Base-by-base conservation (phyloP, 2,113 vertebrate species). In the Ptilorrhoa leucosticta region DNA sequence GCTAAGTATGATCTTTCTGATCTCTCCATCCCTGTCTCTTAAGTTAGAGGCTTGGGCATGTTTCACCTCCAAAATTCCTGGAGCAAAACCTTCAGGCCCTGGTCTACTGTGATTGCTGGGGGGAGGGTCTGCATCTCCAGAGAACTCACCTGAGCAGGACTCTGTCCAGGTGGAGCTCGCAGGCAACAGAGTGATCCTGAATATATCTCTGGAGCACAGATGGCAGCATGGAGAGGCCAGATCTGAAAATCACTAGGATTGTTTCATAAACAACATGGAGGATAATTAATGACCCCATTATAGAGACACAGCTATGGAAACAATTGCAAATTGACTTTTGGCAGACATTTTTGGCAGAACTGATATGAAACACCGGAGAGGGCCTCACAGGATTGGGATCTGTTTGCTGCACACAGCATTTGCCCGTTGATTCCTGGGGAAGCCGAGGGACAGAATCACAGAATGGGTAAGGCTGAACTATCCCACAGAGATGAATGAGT, bases 251-350 rank as follows among this genome's bases (percentile, higher is more conserved):
- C 54, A 39, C 79, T 45, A 23, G 37, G 77, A 39, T 5, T 53
- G 31, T 45, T 88, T 63, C 2, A 3, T 69, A 92, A 92, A 77
- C 80, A 90, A 58, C 48, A 48, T 48, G 82, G 48, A 85, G n/a
- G 64, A 69, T 90, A 83, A 90, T 77, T 94, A 87, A 92, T 56
- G 47, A 44, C 19, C 7, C 44, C 22, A 11, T 84, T 87, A 70
- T 64, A 64, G 73, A 66, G 60, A 78, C 39, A 86, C 11, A 88
- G 56, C 30, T 87, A 81, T 51, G 44, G 89, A 94, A 89, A 92
- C 56, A 90, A 85, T 77, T 83, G n/a, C 39, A 88, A 83, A 61
- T 47, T 58, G 30, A 66, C 31, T 92, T 94, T 80, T 95, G 88
- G 85, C 89, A 92, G 76, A n/a, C 31, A 63, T 45, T 61, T 85